Base-by-base conservation (phyloP, 2,888 invertebrate species). In the Cheilosia vulpina region DNA sequence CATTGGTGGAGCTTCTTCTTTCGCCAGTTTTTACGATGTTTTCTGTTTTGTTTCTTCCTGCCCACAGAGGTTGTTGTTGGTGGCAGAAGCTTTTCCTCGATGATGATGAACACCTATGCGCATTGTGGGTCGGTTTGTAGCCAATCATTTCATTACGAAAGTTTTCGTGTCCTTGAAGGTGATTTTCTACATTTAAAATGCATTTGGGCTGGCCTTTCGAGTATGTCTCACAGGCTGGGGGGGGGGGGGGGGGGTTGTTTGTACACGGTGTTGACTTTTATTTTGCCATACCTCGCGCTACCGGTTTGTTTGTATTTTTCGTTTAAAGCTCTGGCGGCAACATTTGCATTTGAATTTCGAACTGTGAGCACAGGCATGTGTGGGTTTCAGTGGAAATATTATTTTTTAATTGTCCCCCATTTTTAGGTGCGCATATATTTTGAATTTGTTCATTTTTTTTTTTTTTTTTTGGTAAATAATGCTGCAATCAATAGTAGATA, bases 101-200 rank as follows among this genome's bases (percentile, higher is more conserved):
- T 72, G 87, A 87, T 87, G 76, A 77, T 72, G 63, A 82, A 87
- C 85, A 87, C 77, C 78, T 84, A 81, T 87, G 87, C 87, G 87
- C 87, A 87, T 83, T 83, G 75, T 87, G 76, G 79, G 87, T 50
- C 75, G 76, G 60, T 75, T 88, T 79, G 88, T 76, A 87, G 88
- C 88, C 88, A 88, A 88, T 88, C 88, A 87, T 87, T 88, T 88
- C 72, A 88, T 87, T 88, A 88, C 88, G 79, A 85, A 85, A 80
- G 71, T 75, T 87, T 60, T 80, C 55, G 76, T 87, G 88, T 87
- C 88, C 88, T 88, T 88, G 87, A 88, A 87, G 80, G 80, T 76
- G 85, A 82, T 82, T 82, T 73, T 82, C 76, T 79, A 87, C 82
- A 87, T 88, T 87, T 87, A 87, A 88, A 88, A 87, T 87, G 83